Percentiles rank a stretch among this genome's conserved stretches.
phyloP scores from a whole-genome alignment of 2,797 vertebrate genomes.

The Phrynocephalus guinanensis region DNA sequence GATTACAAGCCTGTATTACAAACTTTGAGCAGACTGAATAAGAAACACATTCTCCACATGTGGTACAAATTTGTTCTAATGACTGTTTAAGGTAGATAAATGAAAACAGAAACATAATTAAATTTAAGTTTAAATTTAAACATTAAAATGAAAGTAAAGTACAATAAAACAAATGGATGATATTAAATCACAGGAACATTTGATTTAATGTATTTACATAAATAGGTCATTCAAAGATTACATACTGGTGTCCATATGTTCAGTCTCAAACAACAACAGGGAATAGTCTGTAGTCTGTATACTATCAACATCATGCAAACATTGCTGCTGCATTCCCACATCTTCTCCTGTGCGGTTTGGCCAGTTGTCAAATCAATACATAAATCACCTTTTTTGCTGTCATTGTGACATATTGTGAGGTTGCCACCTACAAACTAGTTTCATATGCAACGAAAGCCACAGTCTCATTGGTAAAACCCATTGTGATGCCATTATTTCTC shows the following conservation, averaged over 20 bases:
- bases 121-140: too few relatives aligned
- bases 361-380: not conserved
- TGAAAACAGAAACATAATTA: too few relatives aligned
- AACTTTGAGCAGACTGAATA: too few relatives aligned
- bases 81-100: too few relatives aligned
- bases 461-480: conserved; percentile 23
- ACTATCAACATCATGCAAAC: too few relatives aligned
- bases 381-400: not conserved
- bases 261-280: not conserved
- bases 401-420: not conserved
- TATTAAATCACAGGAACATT: not conserved
- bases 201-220: not conserved
- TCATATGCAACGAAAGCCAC: not conserved
- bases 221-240: not conserved
- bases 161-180: not conserved
- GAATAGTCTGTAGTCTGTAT: not conserved
- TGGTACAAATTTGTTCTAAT: too few relatives aligned
- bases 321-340: not conserved
- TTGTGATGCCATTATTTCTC: conserved; percentile 33
- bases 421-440: not conserved
- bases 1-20: too few relatives aligned
- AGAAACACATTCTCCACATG: too few relatives aligned
- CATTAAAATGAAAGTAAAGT: not conserved
- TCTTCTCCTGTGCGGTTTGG: not conserved
- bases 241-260: not conserved